Conservation (phyloP, 1,140 invertebrate genomes). For the Ephestia elutella region DNA sequence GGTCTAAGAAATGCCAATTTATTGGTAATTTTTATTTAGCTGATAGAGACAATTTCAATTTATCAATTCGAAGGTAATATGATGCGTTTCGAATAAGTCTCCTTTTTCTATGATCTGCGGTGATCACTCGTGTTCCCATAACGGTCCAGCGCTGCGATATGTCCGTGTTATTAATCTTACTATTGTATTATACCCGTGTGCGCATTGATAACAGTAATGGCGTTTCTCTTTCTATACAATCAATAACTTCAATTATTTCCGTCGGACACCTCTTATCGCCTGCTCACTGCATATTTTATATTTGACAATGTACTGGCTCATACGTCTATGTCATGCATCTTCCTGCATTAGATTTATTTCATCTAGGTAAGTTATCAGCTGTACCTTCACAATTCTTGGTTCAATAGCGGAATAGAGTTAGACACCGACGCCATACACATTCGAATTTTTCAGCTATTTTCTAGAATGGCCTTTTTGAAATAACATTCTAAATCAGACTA, state of each 20-base stretch:
- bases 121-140: constrained; percentile 59
- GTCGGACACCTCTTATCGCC: constrained; percentile 47
- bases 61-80: no score
- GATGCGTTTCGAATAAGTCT: neutral
- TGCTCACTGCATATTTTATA: neutral
- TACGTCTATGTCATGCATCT: neutral
- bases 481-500: no score
- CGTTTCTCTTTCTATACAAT: constrained; percentile 50
- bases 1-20: no score
- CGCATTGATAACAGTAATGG: constrained; percentile 63
- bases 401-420: no score
- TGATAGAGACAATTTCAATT: no score
- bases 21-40: no score
- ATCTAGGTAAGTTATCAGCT: neutral
- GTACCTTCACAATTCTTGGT: neutral
- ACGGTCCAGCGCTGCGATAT: constrained; percentile 50
- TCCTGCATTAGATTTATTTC: neutral
- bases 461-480: no score
- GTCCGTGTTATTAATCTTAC: constrained; percentile 68
- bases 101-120: neutral
- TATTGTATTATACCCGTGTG: constrained; percentile 63
- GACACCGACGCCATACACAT: no score
- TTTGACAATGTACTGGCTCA: neutral
- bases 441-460: no score
- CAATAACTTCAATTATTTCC: constrained; percentile 59